Base-by-base conservation (phyloP, 2,888 invertebrate species). In the Synanthedon tipuliformis region DNA sequence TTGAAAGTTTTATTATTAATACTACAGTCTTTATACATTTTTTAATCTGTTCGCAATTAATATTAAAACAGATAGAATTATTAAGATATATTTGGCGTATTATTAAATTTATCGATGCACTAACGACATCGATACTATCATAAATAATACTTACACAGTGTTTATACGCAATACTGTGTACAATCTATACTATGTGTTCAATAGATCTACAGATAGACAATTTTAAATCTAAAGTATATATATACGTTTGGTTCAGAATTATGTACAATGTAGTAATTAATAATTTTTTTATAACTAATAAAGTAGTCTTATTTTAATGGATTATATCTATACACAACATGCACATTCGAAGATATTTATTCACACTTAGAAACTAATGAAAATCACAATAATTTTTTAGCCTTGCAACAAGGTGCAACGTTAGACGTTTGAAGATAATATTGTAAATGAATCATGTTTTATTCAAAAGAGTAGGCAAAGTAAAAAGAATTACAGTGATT, bases 1-100 rank as follows among this genome's bases (percentile, higher is more conserved):
- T 76, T 73, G 64, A 71, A 69, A 62, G 54, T 77, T 84, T 84
- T 83, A 83, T 83, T 84, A 79, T 65, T 69, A 82, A 83, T 71
- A 71, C 85, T 85, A 85, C 82, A 73, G 69, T 77, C 68, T 74
- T 77, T 75, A 75, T 61, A 60, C 74, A 77, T 74, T 61, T 72
- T 72, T 66, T 64, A 71, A 78, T 78, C 71, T 65, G 71, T 69
- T 75, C 70, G 67, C 62, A 61, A 68, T 73, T 63, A 71, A 66
- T 76, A 16, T 74, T 61, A 71, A 75, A 75, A 78, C 69, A 71
- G 63, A 69, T 68, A 66, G 51, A 52, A 54, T 54, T 54, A 48
- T 68, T 57, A 70, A 73, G 68, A 64, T 58, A 68, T 56, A 54
- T 18, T 75, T 74, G 68, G 74, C 75, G 78, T 73, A 71, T 48